Conservation (phyloP, 2,888 invertebrate genomes). For the Alloplasta piceator region DNA sequence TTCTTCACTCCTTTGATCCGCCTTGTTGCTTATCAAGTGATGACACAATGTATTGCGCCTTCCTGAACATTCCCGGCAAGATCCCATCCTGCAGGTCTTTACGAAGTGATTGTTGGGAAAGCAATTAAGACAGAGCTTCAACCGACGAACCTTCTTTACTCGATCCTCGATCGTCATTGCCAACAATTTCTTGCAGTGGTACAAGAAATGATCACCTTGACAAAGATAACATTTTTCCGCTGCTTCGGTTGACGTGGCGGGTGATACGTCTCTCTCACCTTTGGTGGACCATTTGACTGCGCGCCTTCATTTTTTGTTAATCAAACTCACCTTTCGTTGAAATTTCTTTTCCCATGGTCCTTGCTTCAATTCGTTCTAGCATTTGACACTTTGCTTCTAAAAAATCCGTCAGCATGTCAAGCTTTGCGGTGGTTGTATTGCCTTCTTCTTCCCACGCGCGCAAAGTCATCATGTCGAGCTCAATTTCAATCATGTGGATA, state of each 20-base stretch:
- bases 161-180: conserved; percentile 43
- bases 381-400: conserved; percentile 60
- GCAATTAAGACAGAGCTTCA: conserved; percentile 50
- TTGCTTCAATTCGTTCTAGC: conserved; percentile 8
- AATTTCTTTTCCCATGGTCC: conserved; percentile 3
- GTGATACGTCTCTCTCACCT: neutral
- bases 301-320: conserved; percentile 23
- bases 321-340: conserved; percentile 11
- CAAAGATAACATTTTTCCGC: conserved; percentile 50
- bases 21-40: neutral
- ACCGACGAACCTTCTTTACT: conserved; percentile 39
- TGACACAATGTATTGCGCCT: conserved; percentile 60
- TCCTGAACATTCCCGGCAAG: conserved; percentile 52
- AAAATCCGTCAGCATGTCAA: neutral
- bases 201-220: conserved; percentile 55
- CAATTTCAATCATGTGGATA: conserved; percentile 58
- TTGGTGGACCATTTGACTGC: conserved; percentile 1
- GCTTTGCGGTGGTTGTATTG: neutral
- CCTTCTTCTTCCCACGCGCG: conserved; percentile 58
- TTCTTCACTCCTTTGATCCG: no score
- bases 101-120: conserved; percentile 56
- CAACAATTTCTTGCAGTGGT: conserved; percentile 50
- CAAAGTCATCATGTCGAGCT: conserved; percentile 55
- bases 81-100: conserved; percentile 52
- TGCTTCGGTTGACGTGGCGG: conserved; percentile 12